These are phyloP conservation scores for Seriola aureovittata DNA, from an alignment of 2,113 vertebrate genomes.

Conservation along the genomic window DNA sequence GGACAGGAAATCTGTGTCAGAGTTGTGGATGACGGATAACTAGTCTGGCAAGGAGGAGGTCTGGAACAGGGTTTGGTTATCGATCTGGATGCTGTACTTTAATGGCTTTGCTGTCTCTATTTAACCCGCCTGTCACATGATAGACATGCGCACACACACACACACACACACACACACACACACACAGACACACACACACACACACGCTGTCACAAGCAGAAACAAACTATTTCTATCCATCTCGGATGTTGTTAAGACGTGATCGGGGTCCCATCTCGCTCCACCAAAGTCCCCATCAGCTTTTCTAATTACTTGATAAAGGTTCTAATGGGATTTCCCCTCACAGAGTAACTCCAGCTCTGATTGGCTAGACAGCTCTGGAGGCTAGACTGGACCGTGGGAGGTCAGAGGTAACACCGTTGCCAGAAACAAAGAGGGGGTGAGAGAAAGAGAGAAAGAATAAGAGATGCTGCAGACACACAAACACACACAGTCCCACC, in stretches of 20 bases:
- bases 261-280: conserved; percentile 58
- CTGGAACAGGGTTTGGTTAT: conserved; percentile 41
- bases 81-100: conserved; percentile 31
- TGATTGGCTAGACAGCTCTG: conserved; percentile 31
- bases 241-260: conserved; percentile 31
- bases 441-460: neutral
- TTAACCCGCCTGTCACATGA: conserved; percentile 48
- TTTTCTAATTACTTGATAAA: conserved; percentile 53
- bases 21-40: conserved; percentile 34
- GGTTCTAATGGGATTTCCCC: conserved; percentile 47
- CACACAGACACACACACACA: neutral
- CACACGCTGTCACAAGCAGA: neutral
- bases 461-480: conserved; percentile 4
- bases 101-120: conserved; percentile 51
- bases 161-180: neutral
- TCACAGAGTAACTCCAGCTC: conserved; percentile 17
- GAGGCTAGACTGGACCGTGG: conserved; percentile 30
- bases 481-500: neutral
- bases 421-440: conserved; percentile 33
- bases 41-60: conserved; percentile 8
- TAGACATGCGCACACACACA: conserved; percentile 18
- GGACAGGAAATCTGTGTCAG: conserved; percentile 21
- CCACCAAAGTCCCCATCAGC: conserved; percentile 3
- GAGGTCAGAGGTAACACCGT: conserved; percentile 59
- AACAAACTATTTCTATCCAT: conserved; percentile 17